Evolutionary conservation across 2,113 vertebrate genomes (phyloP).

Genomic region (Loxodonta africana): DNA sequence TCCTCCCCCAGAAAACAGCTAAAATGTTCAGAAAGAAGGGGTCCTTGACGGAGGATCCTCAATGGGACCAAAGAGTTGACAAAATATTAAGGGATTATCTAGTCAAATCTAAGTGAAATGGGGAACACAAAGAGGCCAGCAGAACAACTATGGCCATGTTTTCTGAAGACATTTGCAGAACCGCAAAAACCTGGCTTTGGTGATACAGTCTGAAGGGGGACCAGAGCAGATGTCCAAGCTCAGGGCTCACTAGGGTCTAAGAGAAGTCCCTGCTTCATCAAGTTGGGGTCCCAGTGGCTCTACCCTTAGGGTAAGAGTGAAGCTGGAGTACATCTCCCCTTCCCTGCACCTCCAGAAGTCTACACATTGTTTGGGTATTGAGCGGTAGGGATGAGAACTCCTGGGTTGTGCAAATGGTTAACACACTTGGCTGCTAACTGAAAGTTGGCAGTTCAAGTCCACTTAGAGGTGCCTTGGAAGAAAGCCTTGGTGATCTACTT

Average conservation of each 20-base stretch:
- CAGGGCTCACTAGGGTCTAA: accelerated
- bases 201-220: background rate
- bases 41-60: no score
- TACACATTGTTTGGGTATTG: no score
- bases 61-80: background rate
- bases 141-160: accelerated
- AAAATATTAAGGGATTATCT: accelerated
- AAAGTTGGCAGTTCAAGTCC: no score
- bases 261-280: background rate
- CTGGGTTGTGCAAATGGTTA: no score
- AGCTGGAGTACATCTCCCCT: accelerated
- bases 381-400: no score
- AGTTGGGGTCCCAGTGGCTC: background rate
- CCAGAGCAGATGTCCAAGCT: background rate
- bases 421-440: no score
- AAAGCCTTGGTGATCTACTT: no score
- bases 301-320: background rate
- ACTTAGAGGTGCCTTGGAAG: no score
- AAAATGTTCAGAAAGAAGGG: background rate
- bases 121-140: background rate
- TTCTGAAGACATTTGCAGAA: background rate
- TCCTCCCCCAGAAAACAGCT: no score
- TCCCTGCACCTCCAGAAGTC: background rate
- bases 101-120: no score
- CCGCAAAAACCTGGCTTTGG: background rate